Base-by-base conservation (phyloP, 2,888 invertebrate genomes). In the Tenthredo livida region DNA sequence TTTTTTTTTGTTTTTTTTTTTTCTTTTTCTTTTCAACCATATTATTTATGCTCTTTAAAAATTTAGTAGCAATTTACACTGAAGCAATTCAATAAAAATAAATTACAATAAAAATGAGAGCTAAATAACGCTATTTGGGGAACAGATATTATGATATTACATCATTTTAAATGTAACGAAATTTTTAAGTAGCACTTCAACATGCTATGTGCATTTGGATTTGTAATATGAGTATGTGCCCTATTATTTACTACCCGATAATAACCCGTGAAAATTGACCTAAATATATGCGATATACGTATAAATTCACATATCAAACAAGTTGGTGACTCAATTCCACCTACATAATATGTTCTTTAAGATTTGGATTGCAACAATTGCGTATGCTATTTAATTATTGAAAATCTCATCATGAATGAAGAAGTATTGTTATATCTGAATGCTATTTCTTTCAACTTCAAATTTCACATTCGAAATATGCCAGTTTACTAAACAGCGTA, bases 181-280 rank as follows among this genome's bases (percentile, higher is more conserved):
- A 54, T 21, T 77, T 33, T 29, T 50, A 54, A n/a, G 1, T 77
- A 77, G 54, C 33, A 37, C 43, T 43, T 43, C 17, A 29, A 77
- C 17, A 40, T 50, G n/a, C 72, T 73, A 33, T 67, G 67, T 67
- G 43, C 72, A 73, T 25, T 73, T 73, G 29, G 12, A 33, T 77
- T 54, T 54, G 47, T 40, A 77, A 29, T 47, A 25, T 75, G 25
- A 47, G 47, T 75, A 15, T 47, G 47, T 15, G 10, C 15, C 47
- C 15, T 25, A 47, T 21, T 77, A 77, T 54, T 33, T n/a, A 47
- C 29, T 77, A 77, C 25, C 40, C 54, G n/a, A 73, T 15, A 73
- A 43, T 43, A 43, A 73, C 73, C 43, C n/a, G 33, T 67, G 50
- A 77, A 21, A 29, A n/a, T 77, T 50, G 54, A 77, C 6, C 33